Percentiles rank a stretch among this genome's conserved stretches.
These are phyloP conservation scores for Aphelenchoides avenae DNA, from an alignment of 1,140 invertebrate genomes.

Conservation along the genomic window DNA sequence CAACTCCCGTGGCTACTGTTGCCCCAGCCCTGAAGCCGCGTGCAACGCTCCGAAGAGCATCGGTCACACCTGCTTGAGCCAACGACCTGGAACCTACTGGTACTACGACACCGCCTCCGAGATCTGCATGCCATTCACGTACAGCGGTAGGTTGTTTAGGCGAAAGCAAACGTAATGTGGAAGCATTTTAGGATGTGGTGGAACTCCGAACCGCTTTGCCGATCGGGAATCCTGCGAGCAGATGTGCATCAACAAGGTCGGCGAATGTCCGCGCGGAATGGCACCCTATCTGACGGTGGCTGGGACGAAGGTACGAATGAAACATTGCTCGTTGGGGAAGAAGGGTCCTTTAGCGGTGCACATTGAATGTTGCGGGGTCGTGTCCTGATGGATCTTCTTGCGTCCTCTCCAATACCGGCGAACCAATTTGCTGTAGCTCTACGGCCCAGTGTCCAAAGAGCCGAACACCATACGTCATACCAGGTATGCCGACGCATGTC, in stretches of 20 bases:
- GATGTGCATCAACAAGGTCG: conserved; percentile 44
- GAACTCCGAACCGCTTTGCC: conserved; percentile 50
- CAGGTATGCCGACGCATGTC: conserved; percentile 17
- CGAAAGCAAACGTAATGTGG: neutral
- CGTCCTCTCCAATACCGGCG: conserved; percentile 43
- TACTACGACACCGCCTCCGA: conserved; percentile 59
- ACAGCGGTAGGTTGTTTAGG: conserved; percentile 50
- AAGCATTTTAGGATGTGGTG: conserved; percentile 47
- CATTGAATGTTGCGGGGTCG: conserved; percentile 21
- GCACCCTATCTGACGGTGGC: conserved; percentile 37
- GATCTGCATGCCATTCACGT: conserved; percentile 60
- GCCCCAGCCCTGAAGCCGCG: conserved; percentile 49
- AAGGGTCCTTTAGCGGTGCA: conserved; percentile 11
- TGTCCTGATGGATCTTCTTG: conserved; percentile 49
- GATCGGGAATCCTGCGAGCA: conserved; percentile 44
- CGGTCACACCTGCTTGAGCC: conserved; percentile 53
- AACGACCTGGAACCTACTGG: conserved; percentile 57
- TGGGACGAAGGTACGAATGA: conserved; percentile 24
- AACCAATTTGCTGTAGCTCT: conserved; percentile 50
- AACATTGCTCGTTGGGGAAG: neutral
- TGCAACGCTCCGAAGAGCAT: conserved; percentile 42
- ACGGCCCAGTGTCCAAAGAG: conserved; percentile 49
- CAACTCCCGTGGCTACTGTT: conserved; percentile 47
- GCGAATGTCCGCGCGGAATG: conserved; percentile 56
- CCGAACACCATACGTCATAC: conserved; percentile 53